Conservation (phyloP, 1,140 invertebrate genomes). For the Ceratoteleas bidentatus region DNA sequence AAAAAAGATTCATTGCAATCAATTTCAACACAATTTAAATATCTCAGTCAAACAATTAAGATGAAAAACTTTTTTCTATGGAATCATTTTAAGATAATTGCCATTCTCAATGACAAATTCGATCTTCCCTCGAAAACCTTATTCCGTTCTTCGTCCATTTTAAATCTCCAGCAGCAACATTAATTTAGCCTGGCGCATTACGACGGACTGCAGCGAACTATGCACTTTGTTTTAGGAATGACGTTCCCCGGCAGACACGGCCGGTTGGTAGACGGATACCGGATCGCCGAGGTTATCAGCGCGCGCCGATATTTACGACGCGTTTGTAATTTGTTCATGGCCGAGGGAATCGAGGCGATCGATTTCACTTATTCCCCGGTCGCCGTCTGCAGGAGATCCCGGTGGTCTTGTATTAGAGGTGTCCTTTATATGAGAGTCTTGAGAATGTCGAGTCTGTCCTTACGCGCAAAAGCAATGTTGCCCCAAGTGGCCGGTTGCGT, state of each 20-base stretch:
- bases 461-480: slow-evolving; percentile 52
- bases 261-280: slow-evolving; percentile 58
- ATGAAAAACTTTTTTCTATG: no score
- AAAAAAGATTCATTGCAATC: no score
- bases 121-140: no score
- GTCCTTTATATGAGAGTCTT: slow-evolving; percentile 43
- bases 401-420: slow-evolving; percentile 54
- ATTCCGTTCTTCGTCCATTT: slow-evolving; percentile 13
- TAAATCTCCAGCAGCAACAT: slow-evolving; percentile 21
- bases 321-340: slow-evolving; percentile 59
- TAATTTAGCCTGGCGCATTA: slow-evolving; percentile 43
- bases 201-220: slow-evolving; percentile 17
- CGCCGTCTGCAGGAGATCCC: slow-evolving; percentile 27
- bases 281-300: slow-evolving; percentile 60
- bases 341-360: slow-evolving; percentile 50
- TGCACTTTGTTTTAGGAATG: slow-evolving; percentile 60
- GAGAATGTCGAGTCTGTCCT: slow-evolving; percentile 38
- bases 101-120: no score
- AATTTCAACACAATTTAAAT: no score
- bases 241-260: slow-evolving; percentile 50
- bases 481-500: slow-evolving; percentile 28
- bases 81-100: no score
- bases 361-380: slow-evolving; percentile 56
- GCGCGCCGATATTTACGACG: slow-evolving; percentile 57
- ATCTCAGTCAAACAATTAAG: no score